Base-by-base conservation (phyloP, 2,888 invertebrate species). In the Tenodera sinensis region DNA sequence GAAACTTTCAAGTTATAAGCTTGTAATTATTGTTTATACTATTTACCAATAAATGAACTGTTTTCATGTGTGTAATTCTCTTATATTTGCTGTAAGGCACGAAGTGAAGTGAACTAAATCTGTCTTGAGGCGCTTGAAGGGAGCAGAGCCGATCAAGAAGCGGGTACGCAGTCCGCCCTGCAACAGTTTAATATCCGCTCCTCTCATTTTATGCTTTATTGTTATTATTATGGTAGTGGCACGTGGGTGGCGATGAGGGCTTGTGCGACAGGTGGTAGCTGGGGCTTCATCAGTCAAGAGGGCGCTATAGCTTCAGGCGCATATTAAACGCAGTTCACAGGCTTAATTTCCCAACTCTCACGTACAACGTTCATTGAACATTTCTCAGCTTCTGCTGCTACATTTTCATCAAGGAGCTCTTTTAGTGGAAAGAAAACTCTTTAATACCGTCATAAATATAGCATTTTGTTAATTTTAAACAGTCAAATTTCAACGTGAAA, bases 111-210 rank as follows among this genome's bases (percentile, higher is more conserved):
- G 8, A 34, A 8, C 34, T 7, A 34, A 34, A 0, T 8, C 8
- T 8, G 8, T 4, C 2, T 2, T 30, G 34, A 34, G 4, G 34
- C 34, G 34, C 4, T 2, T 30, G 30, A 30, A 42, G 42, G 12
- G 42, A 71, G 20, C 54, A 15, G 54, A 15, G 20, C 25, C 54
- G 54, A 71, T 71, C 54, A 71, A 25, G 54, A 71, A 71, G 20
- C 54, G 20, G 6, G 54, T 71, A 20, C 25, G 54, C 20, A 71
- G 25, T 25, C 20, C 20, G 4, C 54, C 54, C 54, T 71, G 20
- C 54, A 71, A 71, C 54, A 54, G 87, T 87, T 87, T 87, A 87
- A 87, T 87, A 87, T 87, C 87, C 87, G 87, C 82, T n/a, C 28
- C 87, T 87, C 82, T 34, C 82, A 82, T 87, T 83, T 82, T 87